A percentile compares a stretch with the other conserved stretches of the same genome.
Conservation (phyloP, 1,140 invertebrate species). For the Lethocerus indicus region DNA sequence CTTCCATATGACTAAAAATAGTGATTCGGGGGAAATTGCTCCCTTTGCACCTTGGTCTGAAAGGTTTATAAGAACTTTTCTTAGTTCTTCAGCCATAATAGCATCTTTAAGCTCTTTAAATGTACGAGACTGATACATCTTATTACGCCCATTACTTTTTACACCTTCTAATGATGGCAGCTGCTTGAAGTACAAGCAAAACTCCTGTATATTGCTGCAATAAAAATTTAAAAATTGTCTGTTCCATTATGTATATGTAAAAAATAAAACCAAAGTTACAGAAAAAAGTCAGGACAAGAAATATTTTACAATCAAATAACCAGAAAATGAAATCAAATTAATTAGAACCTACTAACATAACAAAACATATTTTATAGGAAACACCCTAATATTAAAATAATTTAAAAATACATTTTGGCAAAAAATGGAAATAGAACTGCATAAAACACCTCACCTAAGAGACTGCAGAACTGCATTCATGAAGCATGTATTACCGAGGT, state of each 20-base stretch:
- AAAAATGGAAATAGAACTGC: slow-evolving; percentile 19
- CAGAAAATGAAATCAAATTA: too few relatives aligned
- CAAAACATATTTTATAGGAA: not conserved
- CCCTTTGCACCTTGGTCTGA: slow-evolving; percentile 51
- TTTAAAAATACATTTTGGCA: not conserved
- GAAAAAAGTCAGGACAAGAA: not conserved
- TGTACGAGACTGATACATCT: slow-evolving; percentile 40
- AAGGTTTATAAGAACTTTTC: slow-evolving; percentile 57
- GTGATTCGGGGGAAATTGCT: slow-evolving; percentile 62
- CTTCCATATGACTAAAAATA: slow-evolving; percentile 73
- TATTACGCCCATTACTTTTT: slow-evolving; percentile 27
- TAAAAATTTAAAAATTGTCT: slow-evolving; percentile 11
- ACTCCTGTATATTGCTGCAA: slow-evolving; percentile 64
- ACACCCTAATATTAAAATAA: not conserved
- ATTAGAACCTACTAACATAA: too few relatives aligned
- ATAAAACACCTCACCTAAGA: slow-evolving; percentile 34
- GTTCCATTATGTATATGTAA: not conserved
- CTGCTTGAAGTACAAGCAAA: slow-evolving; percentile 65
- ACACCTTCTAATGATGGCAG: slow-evolving; percentile 50
- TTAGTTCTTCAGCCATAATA: slow-evolving; percentile 57
- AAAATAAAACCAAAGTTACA: slow-evolving; percentile 1
- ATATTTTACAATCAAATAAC: not conserved
- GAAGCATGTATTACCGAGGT: slow-evolving; percentile 77
- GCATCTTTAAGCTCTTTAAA: slow-evolving; percentile 44
- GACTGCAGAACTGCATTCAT: slow-evolving; percentile 80